Conservation (phyloP, 2,888 invertebrate genomes). For the Mimas tiliae region DNA sequence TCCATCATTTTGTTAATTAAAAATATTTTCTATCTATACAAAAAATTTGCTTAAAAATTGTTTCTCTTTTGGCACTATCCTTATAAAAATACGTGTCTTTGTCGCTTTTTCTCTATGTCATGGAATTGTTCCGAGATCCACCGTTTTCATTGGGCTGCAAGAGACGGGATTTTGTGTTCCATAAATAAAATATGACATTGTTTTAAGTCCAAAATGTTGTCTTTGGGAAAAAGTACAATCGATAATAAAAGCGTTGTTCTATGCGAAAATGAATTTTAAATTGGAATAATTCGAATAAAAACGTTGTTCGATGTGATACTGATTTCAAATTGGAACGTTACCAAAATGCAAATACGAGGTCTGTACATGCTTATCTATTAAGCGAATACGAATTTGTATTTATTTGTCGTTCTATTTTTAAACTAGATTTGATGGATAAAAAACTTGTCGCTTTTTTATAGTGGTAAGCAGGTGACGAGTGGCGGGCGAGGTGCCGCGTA, state of each 20-base stretch:
- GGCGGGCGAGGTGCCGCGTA: slow-evolving; percentile 61
- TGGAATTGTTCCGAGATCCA: slow-evolving; percentile 81
- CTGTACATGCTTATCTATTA: neutral
- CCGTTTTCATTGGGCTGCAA: slow-evolving; percentile 74
- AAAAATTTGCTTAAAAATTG: slow-evolving; percentile 53
- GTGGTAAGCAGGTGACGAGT: slow-evolving; percentile 77
- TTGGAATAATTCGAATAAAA: neutral
- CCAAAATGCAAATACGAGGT: neutral
- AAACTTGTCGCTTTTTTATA: slow-evolving; percentile 64
- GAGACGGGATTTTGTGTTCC: slow-evolving; percentile 40
- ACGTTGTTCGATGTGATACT: neutral
- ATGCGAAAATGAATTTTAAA: too few species aligned
- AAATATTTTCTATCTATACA: slow-evolving; percentile 74
- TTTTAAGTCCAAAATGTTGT: slow-evolving; percentile 58
- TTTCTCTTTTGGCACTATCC: slow-evolving; percentile 77
- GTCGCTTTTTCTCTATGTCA: slow-evolving; percentile 60
- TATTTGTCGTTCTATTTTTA: slow-evolving; percentile 54
- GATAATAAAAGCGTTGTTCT: neutral
- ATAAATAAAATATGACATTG: slow-evolving; percentile 28
- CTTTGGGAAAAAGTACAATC: slow-evolving; percentile 31
- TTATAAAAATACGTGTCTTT: slow-evolving; percentile 78
- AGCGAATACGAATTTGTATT: slow-evolving; percentile 22
- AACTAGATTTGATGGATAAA: slow-evolving; percentile 68
- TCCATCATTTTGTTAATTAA: slow-evolving; percentile 79
- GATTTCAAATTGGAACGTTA: neutral